These are phyloP conservation scores for Agrochola circellaris DNA, from an alignment of 2,888 invertebrate species.

Conservation along the genomic window DNA sequence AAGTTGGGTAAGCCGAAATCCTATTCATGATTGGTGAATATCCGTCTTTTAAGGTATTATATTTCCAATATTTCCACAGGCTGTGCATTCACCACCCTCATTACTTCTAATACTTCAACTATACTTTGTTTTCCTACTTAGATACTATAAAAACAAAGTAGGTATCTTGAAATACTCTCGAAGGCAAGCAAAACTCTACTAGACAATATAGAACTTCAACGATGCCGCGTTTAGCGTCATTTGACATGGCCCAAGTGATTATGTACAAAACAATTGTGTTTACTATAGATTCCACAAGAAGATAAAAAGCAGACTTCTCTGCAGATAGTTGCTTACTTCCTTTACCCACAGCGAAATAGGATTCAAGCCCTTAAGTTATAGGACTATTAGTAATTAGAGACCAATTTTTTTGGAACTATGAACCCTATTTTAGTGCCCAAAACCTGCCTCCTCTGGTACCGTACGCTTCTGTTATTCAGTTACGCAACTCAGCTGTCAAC, in stretches of 20 bases:
- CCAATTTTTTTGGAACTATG: neutral
- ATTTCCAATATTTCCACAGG: slow-evolving; percentile 9
- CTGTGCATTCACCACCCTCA: no score
- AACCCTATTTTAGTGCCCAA: neutral
- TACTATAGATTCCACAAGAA: neutral
- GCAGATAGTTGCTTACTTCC: neutral
- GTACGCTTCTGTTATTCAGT: slow-evolving; percentile 8
- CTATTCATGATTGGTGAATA: slow-evolving; percentile 49
- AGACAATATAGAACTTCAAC: neutral
- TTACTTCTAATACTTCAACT: neutral
- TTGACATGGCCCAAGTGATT: neutral
- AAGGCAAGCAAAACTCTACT: neutral
- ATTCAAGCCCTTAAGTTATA: no score
- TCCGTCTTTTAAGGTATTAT: slow-evolving; percentile 1
- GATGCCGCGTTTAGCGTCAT: neutral
- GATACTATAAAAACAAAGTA: no score
- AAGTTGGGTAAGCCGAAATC: slow-evolving; percentile 45
- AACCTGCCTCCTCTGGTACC: neutral
- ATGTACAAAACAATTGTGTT: neutral
- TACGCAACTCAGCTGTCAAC: slow-evolving; percentile 10
- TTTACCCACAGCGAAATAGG: neutral
- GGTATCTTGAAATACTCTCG: neutral
- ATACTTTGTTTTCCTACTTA: neutral
- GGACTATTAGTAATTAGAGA: neutral
- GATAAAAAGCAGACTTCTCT: neutral